Evolutionary conservation across 2,113 vertebrate genomes (phyloP).

Genomic region (Xiphophorus maculatus): DNA sequence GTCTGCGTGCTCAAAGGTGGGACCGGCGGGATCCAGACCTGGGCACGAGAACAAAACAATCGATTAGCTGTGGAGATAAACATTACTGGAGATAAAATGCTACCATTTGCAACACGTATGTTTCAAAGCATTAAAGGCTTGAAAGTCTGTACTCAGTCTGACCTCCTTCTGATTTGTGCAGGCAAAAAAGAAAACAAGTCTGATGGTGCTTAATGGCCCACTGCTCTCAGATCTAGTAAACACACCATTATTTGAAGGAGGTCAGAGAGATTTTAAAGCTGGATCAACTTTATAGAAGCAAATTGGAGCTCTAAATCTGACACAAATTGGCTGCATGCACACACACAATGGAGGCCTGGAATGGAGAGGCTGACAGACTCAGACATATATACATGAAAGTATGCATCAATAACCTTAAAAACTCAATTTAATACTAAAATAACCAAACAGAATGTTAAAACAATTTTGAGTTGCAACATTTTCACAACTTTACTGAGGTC

Average conservation of each 20-base stretch:
- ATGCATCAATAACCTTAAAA: background rate
- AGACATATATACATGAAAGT: background rate
- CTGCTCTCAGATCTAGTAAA: conserved; percentile 33
- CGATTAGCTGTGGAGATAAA: background rate
- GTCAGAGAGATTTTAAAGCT: conserved; percentile 49
- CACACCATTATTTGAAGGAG: conserved; percentile 51
- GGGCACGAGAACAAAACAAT: background rate
- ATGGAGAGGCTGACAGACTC: conserved; percentile 4
- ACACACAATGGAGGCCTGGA: conserved; percentile 29
- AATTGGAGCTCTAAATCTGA: conserved; percentile 23
- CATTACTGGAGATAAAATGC: too few relatives aligned
- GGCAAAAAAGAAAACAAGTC: conserved; percentile 31
- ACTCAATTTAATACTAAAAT: background rate
- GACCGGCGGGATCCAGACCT: conserved; percentile 97
- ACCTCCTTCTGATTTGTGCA: conserved; percentile 3
- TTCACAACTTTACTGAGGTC: background rate
- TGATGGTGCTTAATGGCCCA: conserved; percentile 21
- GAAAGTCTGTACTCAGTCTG: background rate
- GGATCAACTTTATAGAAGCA: conserved; percentile 25
- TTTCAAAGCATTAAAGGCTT: background rate
- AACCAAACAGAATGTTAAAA: background rate
- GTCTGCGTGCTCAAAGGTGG: conserved; percentile 93
- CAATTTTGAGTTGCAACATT: background rate
- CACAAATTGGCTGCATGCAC: conserved; percentile 18
- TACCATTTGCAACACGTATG: background rate